Conservation (phyloP, 2,113 vertebrate genomes). For the Peromyscus leucopus region DNA sequence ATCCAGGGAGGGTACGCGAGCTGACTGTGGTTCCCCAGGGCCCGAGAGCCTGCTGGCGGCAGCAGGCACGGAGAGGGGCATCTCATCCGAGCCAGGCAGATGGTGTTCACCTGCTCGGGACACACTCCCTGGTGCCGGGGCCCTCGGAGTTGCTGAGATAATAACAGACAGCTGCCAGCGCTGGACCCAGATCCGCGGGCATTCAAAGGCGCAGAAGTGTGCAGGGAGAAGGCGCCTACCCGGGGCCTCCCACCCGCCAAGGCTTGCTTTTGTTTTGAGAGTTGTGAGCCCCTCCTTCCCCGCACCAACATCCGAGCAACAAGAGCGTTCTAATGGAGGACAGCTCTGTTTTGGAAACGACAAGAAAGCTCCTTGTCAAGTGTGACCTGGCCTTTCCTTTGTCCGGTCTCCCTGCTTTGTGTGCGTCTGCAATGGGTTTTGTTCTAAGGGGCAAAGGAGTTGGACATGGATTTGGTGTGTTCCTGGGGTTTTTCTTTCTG, state of each 20-base stretch:
- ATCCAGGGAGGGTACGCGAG: not conserved
- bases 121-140: constrained; percentile 85
- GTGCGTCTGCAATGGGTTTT: constrained; percentile 66
- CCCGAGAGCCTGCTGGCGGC: constrained; percentile 42
- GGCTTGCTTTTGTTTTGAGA: constrained; percentile 76
- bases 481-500: constrained; percentile 59
- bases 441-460: constrained; percentile 78
- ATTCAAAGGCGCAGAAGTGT: constrained; percentile 85
- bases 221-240: constrained; percentile 78
- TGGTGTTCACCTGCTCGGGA: constrained; percentile 91
- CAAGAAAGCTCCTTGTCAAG: constrained; percentile 79
- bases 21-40: constrained; percentile 1
- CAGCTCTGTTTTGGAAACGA: constrained; percentile 81
- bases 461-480: constrained; percentile 80
- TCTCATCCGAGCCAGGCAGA: constrained; percentile 87
- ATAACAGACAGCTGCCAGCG: constrained; percentile 89
- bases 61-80: constrained; percentile 75
- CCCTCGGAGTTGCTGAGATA: constrained; percentile 86
- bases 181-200: constrained; percentile 85
- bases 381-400: constrained; percentile 80
- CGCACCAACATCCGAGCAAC: constrained; percentile 74
- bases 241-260: constrained; percentile 31
- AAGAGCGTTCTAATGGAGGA: constrained; percentile 77
- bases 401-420: constrained; percentile 75
- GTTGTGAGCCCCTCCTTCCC: constrained; percentile 60